Evolutionary conservation across 2,888 invertebrate genomes (phyloP).

Genomic region (Pterobdella sp.): DNA sequence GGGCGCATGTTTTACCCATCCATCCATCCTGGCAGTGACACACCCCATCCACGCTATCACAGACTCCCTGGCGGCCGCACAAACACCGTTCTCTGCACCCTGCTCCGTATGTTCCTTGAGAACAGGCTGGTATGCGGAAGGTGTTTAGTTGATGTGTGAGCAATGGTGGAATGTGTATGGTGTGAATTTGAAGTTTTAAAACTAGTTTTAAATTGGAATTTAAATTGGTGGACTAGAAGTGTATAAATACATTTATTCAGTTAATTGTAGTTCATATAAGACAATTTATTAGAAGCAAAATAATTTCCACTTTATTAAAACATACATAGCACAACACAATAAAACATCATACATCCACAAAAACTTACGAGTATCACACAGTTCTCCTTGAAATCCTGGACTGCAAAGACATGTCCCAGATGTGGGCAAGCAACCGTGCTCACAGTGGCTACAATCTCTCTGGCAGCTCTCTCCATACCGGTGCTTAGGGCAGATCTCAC

Average conservation of each 20-base stretch:
- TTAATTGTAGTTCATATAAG: neutral
- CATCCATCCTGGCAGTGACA: neutral
- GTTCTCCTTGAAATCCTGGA: slow-evolving; percentile 42
- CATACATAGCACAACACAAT: too few species aligned
- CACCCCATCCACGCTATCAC: neutral
- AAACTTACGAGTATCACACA: slow-evolving; percentile 39
- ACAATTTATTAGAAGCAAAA: neutral
- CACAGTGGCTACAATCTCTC: neutral
- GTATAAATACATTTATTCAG: neutral
- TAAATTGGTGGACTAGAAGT: neutral
- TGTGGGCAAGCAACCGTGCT: slow-evolving; percentile 35
- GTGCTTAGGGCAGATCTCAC: neutral
- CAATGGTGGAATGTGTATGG: too few species aligned
- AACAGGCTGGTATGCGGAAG: slow-evolving; percentile 45
- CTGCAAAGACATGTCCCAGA: slow-evolving; percentile 39
- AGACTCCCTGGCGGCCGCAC: neutral
- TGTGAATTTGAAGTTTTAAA: neutral
- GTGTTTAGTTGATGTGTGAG: neutral
- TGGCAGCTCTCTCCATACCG: neutral
- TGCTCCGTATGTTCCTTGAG: slow-evolving; percentile 50
- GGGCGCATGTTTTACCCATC: slow-evolving; percentile 1
- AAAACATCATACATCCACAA: neutral
- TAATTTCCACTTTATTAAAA: too few species aligned
- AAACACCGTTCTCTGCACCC: neutral
- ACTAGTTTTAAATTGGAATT: neutral